These are phyloP conservation scores for Eristalis arbustorum DNA, from an alignment of 2,888 invertebrate genomes.

Conservation along the genomic window DNA sequence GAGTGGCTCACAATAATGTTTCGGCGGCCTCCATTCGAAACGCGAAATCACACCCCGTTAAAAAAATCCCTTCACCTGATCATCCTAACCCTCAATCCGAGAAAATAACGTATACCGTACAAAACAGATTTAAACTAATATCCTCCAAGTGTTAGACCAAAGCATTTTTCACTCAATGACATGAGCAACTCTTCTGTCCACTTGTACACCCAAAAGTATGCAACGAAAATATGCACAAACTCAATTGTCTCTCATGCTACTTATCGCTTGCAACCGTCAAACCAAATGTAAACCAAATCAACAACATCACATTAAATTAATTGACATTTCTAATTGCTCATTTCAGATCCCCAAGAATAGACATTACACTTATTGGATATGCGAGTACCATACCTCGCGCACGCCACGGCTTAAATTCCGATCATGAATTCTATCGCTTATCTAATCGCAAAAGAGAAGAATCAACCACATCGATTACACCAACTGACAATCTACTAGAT, in stretches of 20 bases:
- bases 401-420: slow-evolving; percentile 72
- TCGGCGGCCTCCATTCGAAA: too few relatives aligned
- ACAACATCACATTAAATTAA: not conserved
- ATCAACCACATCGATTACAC: slow-evolving; percentile 75
- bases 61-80: too few relatives aligned
- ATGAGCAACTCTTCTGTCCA: too few relatives aligned
- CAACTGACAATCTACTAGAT: slow-evolving; percentile 76
- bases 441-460: slow-evolving; percentile 70
- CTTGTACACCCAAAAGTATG: slow-evolving; percentile 8
- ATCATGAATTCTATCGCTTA: slow-evolving; percentile 73
- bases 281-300: not conserved
- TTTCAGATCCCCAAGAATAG: slow-evolving; percentile 78
- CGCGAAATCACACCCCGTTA: too few relatives aligned
- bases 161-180: not conserved
- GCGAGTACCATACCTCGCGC: slow-evolving; percentile 71
- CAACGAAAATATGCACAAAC: not conserved
- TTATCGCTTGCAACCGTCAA: not conserved
- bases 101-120: too few relatives aligned
- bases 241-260: not conserved
- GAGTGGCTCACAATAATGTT: too few relatives aligned
- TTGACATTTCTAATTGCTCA: not conserved
- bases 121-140: too few relatives aligned
- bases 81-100: too few relatives aligned
- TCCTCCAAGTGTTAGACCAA: not conserved
- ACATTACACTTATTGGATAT: slow-evolving; percentile 75